Evolutionary conservation across 2,888 invertebrate genomes (phyloP).

Genomic region (Agonopterix heracliana): DNA sequence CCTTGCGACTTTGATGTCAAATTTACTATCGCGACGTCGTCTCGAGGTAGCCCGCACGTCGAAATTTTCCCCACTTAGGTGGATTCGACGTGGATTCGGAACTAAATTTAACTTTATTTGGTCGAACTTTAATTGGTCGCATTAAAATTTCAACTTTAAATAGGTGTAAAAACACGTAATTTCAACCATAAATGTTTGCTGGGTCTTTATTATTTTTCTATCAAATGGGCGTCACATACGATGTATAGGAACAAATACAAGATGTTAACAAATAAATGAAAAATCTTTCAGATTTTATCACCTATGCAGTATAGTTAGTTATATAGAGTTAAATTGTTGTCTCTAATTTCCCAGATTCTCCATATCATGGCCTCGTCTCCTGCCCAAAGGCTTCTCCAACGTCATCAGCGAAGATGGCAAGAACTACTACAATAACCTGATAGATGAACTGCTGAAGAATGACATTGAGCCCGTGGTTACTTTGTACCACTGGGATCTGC

Average conservation of each 20-base stretch:
- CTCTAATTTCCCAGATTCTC: slow-evolving; percentile 61
- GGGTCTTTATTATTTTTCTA: neutral
- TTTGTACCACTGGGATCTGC: slow-evolving; percentile 56
- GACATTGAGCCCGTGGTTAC: slow-evolving; percentile 74
- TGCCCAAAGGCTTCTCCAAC: slow-evolving; percentile 44
- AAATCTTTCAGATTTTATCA: neutral
- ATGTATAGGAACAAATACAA: neutral
- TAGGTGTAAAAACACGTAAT: too few relatives aligned
- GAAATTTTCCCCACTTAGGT: too few relatives aligned
- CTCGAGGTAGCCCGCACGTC: too few relatives aligned
- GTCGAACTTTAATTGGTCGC: too few relatives aligned
- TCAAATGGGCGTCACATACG: neutral
- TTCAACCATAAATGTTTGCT: too few relatives aligned
- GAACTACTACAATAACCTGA: slow-evolving; percentile 70
- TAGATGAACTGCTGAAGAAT: slow-evolving; percentile 63
- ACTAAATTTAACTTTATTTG: too few relatives aligned
- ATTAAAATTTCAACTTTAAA: too few relatives aligned
- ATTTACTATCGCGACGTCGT: too few relatives aligned
- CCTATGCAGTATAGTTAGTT: too few relatives aligned
- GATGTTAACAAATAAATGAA: neutral
- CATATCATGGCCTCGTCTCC: slow-evolving; percentile 78
- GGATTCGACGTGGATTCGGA: too few relatives aligned
- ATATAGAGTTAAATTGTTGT: too few relatives aligned
- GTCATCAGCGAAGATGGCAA: slow-evolving; percentile 63
- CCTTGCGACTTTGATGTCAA: too few relatives aligned